Evolutionary conservation across 1,140 invertebrate genomes (phyloP).

Genomic region (Goniozus legneri): DNA sequence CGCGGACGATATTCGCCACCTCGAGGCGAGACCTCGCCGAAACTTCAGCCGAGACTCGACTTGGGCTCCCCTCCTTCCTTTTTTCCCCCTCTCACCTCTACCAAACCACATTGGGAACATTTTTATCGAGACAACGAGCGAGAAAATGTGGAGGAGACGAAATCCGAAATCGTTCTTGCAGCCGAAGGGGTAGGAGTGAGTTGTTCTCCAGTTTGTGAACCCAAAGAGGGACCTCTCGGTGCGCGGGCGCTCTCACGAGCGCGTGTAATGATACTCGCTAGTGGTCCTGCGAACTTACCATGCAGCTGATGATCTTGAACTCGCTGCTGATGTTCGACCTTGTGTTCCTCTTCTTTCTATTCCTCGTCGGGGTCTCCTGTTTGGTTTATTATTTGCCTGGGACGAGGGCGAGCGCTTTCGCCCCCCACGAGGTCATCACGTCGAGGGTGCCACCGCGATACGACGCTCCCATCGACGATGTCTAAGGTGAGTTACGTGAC

Average conservation of each 20-base stretch:
- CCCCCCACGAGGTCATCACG: conserved; percentile 46
- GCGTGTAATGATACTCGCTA: conserved; percentile 38
- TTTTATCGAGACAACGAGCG: too few species aligned
- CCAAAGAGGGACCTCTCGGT: too few species aligned
- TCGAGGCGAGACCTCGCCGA: too few species aligned
- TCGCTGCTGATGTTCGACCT: conserved; percentile 82
- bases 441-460: conserved; percentile 35
- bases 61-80: too few species aligned
- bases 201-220: too few species aligned
- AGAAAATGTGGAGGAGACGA: too few species aligned
- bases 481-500: conserved; percentile 53
- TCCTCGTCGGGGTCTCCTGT: conserved; percentile 76
- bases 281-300: conserved; percentile 49
- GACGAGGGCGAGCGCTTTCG: conserved; percentile 43
- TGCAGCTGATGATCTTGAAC: conserved; percentile 80
- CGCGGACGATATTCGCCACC: too few species aligned
- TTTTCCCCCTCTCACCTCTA: too few species aligned
- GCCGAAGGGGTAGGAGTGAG: too few species aligned
- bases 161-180: too few species aligned
- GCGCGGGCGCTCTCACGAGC: conserved; percentile 9
- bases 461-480: conserved; percentile 48
- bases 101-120: too few species aligned
- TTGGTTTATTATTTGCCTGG: conserved; percentile 74
- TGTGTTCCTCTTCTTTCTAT: conserved; percentile 80
- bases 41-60: too few species aligned